Base-by-base conservation (phyloP, 2,113 vertebrate species). In the Antechinus stuartii region DNA sequence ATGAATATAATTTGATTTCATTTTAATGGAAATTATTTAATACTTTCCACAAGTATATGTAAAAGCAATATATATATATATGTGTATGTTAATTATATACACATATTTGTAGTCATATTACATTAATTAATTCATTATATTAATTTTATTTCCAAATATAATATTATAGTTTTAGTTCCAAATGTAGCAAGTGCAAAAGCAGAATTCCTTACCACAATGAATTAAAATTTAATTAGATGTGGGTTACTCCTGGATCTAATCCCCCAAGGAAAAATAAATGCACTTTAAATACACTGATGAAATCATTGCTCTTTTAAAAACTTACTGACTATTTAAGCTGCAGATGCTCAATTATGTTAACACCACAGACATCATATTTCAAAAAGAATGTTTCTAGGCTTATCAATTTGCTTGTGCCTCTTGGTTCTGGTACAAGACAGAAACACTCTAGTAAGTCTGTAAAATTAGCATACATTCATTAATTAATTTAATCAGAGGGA, bases 401-500 rank as follows among this genome's bases (percentile, higher is more conserved):
- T 94, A 91, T 92, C 61, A 96, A 8, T 50, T 93, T n/a, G 90
- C 23, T 25, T 35, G 93, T 47, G 3, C 54, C 90, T 95, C 93
- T 23, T 92, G 53, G 93, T 94, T 96, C n/a, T 68, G 24, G 6
- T 89, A 50, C 0, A 19, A 42, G 89, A 93, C 42, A 96, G 91
- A 96, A 96, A 76, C 76, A 49, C 54, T 89, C 94, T 57, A 94
- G 7, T 91, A 94, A 95, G 91, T 0, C 54, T 52, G 53, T 3
- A 52, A 93, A 89, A 96, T 91, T 0, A 89, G 9, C n/a, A 90
- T 30, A 2, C 47, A 2, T 1, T 95, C 93, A 90, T 92, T 92
- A 95, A 91, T 95, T 93, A 94, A 95, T 96, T 91, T 5, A 89
- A 94, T 91, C 84, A 90, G 1, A 49, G 25, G n/a, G 89, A 68